A percentile compares a stretch with the other conserved stretches of the same genome.
Evolutionary conservation across 2,113 vertebrate species (phyloP).

Genomic region (Myanophis thanlyinensis): DNA sequence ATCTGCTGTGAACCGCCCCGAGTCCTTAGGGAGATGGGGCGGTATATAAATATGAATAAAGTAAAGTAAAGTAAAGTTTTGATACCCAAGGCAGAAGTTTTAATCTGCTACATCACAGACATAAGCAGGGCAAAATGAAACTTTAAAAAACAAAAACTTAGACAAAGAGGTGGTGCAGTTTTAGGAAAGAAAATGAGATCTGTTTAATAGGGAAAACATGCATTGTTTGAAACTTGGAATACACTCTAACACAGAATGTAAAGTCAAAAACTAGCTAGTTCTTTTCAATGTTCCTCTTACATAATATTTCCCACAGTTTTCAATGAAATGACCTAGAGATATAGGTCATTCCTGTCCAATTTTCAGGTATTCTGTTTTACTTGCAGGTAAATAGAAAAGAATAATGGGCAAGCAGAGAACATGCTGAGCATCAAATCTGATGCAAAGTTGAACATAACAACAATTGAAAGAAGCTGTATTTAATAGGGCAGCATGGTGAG

Average conservation of each 20-base stretch:
- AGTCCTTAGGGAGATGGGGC: too few relatives aligned
- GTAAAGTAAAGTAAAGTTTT: too few relatives aligned
- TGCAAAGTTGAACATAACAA: background rate
- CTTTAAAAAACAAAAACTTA: background rate
- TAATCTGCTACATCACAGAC: background rate
- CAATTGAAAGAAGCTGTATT: background rate
- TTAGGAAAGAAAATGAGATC: background rate
- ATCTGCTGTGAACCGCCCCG: too few relatives aligned
- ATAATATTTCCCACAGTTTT: background rate
- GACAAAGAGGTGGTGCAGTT: background rate
- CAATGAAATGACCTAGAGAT: background rate
- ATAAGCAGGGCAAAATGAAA: background rate
- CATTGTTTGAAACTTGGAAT: background rate
- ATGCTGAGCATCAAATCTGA: background rate
- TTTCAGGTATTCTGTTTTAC: background rate
- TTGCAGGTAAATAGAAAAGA: background rate
- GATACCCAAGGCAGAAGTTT: background rate
- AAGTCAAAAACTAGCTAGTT: background rate
- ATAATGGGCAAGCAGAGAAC: background rate
- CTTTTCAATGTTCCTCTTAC: background rate
- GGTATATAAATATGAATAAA: too few relatives aligned
- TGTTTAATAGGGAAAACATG: background rate
- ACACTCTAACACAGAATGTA: background rate
- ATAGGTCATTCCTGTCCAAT: background rate
- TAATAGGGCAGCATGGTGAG: background rate